A percentile compares a stretch with the other conserved stretches of the same genome.
Conservation (phyloP, 1,140 invertebrate species). For the Tachypleus tridentatus region DNA sequence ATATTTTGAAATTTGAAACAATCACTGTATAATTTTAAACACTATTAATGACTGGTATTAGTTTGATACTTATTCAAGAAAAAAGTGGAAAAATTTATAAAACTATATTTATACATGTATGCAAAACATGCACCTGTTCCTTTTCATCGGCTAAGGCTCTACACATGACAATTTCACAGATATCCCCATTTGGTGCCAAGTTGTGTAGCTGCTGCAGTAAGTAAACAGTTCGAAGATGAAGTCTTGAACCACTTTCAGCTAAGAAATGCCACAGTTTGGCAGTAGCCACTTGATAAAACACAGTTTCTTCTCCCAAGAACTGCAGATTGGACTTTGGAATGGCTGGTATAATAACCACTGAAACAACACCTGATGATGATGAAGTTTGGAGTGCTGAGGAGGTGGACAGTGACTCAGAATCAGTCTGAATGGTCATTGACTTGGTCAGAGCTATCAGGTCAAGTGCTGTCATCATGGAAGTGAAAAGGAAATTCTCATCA, state of each 20-base stretch:
- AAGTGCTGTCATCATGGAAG: slow-evolving; percentile 13
- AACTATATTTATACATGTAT: slow-evolving; percentile 2
- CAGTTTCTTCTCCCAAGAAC: slow-evolving; percentile 22
- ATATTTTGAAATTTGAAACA: too few species aligned
- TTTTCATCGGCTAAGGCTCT: slow-evolving; percentile 36
- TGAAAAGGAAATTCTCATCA: slow-evolving; percentile 19
- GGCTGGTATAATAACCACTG: slow-evolving; percentile 33
- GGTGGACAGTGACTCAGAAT: slow-evolving; percentile 10
- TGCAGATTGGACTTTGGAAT: slow-evolving; percentile 26
- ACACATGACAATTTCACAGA: slow-evolving; percentile 57
- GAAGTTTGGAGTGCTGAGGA: not conserved
- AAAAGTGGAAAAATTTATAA: slow-evolving; percentile 8
- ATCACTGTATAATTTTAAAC: too few species aligned
- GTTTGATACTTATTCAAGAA: slow-evolving; percentile 4
- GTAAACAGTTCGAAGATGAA: slow-evolving; percentile 51
- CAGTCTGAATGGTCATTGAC: slow-evolving; percentile 11
- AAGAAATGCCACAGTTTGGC: slow-evolving; percentile 54
- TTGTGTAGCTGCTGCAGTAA: slow-evolving; percentile 56
- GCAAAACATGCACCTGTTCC: slow-evolving; percentile 19
- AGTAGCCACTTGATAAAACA: slow-evolving; percentile 42
- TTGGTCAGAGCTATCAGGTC: slow-evolving; percentile 19
- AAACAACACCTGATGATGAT: slow-evolving; percentile 21
- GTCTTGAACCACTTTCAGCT: slow-evolving; percentile 40
- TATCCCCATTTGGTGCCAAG: slow-evolving; percentile 44
- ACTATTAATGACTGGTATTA: not conserved